These are phyloP conservation scores for Ciconia maguari DNA, from an alignment of 2,113 vertebrate genomes.

Conservation along the genomic window DNA sequence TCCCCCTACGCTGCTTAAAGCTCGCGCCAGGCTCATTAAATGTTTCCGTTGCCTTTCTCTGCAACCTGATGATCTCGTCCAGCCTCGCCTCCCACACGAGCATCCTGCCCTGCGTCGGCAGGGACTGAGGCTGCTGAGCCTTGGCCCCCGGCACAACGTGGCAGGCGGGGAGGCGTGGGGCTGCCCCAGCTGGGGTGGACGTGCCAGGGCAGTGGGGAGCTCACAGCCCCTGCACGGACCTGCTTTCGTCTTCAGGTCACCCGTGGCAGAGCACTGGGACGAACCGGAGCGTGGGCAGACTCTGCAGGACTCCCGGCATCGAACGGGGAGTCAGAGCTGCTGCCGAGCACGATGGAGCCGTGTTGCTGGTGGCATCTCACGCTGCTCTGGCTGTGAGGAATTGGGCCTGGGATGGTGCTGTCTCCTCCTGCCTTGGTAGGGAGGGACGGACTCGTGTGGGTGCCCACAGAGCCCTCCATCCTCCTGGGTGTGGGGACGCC, in stretches of 20 bases:
- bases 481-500: not conserved
- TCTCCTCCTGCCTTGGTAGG: too few species aligned
- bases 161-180: not conserved
- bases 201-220: not conserved
- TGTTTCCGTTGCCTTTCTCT: not conserved
- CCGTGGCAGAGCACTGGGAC: not conserved
- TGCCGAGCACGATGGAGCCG: rapidly evolving
- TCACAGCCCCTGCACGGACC: not conserved
- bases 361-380: not conserved
- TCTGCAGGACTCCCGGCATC: not conserved
- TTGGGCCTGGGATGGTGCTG: too few species aligned
- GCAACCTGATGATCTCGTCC: not conserved
- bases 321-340: not conserved
- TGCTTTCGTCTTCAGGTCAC: not conserved
- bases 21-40: not conserved
- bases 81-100: not conserved
- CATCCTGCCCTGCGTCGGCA: rapidly evolving
- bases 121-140: not conserved
- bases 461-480: not conserved
- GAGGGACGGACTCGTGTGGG: not conserved
- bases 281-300: not conserved
- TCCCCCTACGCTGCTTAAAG: not conserved
- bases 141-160: too few species aligned
- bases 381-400: not conserved
- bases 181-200: rapidly evolving